phyloP scores from a whole-genome alignment of 2,797 vertebrate genomes.

The Hoplostethus atlanticus region DNA sequence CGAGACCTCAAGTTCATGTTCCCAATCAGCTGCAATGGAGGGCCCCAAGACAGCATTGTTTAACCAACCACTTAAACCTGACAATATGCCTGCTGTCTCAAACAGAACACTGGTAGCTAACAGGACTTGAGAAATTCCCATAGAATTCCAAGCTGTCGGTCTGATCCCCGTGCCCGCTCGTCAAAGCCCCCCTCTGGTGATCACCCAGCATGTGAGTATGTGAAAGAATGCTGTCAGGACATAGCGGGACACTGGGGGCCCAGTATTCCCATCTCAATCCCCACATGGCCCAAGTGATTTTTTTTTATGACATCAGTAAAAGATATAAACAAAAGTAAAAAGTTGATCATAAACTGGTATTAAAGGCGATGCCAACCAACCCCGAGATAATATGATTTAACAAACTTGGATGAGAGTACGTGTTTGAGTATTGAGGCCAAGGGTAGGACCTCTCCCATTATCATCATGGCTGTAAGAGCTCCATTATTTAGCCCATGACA shows the following conservation, averaged over 20 bases:
- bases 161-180: constrained; percentile 55
- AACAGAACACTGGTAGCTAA: constrained; percentile 35
- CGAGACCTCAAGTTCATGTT: constrained; percentile 4
- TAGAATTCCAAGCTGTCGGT: constrained; percentile 64
- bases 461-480: constrained; percentile 41
- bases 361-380: constrained; percentile 19
- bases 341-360: constrained; percentile 19
- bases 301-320: constrained; percentile 42
- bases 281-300: constrained; percentile 21
- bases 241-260: constrained; percentile 62
- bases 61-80: constrained; percentile 1
- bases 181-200: constrained; percentile 67
- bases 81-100: constrained; percentile 30
- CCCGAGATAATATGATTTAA: constrained; percentile 42
- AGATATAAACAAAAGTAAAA: constrained; percentile 48
- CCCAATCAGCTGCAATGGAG: neutral
- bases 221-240: constrained; percentile 82
- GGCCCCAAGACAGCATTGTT: constrained; percentile 11
- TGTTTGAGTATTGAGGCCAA: constrained; percentile 36
- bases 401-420: constrained; percentile 47
- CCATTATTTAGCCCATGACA: constrained; percentile 58
- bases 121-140: constrained; percentile 72
- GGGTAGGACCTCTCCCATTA: constrained; percentile 53
- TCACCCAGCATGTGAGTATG: constrained; percentile 76
- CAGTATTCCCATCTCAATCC: constrained; percentile 64